Percentiles rank a stretch among this genome's conserved stretches.
Conservation (phyloP, 2,797 vertebrate species). For the Podargus strigoides region DNA sequence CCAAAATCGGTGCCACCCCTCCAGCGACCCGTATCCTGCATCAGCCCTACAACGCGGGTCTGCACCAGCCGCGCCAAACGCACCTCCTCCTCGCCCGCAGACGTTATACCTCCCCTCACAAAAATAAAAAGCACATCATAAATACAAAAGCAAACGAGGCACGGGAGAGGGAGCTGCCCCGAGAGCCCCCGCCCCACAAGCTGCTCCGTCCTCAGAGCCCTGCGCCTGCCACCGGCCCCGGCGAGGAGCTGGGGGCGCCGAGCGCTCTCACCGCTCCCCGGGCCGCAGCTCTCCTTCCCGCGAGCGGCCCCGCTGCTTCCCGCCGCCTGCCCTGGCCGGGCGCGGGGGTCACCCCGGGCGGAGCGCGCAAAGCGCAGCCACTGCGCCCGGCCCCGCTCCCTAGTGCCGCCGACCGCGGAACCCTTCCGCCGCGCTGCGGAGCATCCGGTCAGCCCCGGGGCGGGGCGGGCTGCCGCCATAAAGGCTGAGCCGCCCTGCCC, state of each 20-base stretch:
- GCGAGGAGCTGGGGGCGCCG: background rate
- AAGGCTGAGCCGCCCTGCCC: background rate
- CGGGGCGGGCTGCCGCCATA: background rate
- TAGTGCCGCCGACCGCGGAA: too few species aligned
- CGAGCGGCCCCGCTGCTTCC: background rate
- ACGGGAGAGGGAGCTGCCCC: too few species aligned
- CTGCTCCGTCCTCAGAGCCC: background rate
- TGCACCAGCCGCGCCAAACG: too few species aligned
- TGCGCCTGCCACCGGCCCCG: background rate
- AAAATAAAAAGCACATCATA: background rate
- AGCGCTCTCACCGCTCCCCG: too few species aligned
- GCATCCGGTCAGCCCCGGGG: background rate
- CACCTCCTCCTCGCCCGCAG: background rate
- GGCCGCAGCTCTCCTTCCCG: background rate
- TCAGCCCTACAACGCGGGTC: background rate
- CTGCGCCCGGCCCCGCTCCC: too few species aligned
- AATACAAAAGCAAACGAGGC: background rate
- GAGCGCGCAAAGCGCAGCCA: too few species aligned
- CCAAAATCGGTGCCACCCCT: fast-evolving
- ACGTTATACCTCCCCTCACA: background rate
- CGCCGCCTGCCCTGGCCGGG: background rate
- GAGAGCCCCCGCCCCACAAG: background rate
- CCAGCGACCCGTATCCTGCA: background rate
- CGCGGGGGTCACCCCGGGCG: too few species aligned
- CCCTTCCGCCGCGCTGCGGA: background rate